Evolutionary conservation across 2,113 vertebrate genomes (phyloP).

Genomic region (Amblyornis subalaris): DNA sequence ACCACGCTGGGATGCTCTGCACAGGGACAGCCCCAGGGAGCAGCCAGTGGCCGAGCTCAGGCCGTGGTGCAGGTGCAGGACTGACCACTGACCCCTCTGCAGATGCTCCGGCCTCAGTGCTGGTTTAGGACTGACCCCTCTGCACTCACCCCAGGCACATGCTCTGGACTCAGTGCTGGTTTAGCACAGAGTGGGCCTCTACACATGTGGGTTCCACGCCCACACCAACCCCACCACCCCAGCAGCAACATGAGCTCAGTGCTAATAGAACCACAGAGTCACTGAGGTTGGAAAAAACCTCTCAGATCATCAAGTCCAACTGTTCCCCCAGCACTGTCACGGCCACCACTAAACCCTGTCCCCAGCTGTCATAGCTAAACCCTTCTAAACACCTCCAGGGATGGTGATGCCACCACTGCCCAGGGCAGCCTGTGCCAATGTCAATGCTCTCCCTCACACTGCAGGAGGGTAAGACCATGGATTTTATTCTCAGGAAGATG

Average conservation of each 20-base stretch:
- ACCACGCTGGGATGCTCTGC: fast-evolving
- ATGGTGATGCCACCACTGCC: background rate
- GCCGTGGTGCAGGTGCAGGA: background rate
- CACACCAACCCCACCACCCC: background rate
- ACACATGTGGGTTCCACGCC: fast-evolving
- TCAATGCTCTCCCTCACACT: fast-evolving
- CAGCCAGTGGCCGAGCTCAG: background rate
- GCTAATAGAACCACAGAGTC: background rate
- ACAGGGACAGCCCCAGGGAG: background rate
- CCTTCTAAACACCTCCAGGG: background rate
- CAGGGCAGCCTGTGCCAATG: background rate
- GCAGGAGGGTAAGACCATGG: background rate
- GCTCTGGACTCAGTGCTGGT: background rate
- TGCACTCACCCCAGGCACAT: too few relatives aligned
- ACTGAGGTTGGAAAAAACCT: background rate
- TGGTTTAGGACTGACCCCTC: background rate
- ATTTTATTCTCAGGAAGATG: background rate
- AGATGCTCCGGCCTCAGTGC: background rate
- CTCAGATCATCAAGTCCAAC: background rate
- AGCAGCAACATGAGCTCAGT: background rate
- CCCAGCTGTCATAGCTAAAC: background rate
- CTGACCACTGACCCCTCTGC: background rate
- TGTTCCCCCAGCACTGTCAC: background rate
- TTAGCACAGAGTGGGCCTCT: background rate
- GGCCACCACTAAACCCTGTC: background rate